A percentile compares a stretch with the other conserved stretches of the same genome.
Evolutionary conservation across 2,888 invertebrate genomes (phyloP).

Genomic region (Aleiodes alternator): DNA sequence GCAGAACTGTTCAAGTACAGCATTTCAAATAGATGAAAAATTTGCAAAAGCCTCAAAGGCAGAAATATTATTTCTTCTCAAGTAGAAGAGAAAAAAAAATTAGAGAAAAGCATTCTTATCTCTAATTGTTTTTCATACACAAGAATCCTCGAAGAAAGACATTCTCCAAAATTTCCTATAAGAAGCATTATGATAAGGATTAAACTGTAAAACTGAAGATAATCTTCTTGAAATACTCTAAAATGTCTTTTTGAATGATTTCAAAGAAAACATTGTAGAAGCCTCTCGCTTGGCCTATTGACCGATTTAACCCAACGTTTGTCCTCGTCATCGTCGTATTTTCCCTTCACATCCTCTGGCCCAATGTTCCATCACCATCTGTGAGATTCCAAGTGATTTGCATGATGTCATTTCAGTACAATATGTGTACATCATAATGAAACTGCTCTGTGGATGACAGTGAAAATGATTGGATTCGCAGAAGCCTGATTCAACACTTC

Average conservation of each 20-base stretch:
- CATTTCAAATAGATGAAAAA: conserved; percentile 21
- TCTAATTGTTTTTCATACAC: too few relatives aligned
- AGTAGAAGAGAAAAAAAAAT: neutral
- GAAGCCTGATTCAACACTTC: conserved; percentile 13
- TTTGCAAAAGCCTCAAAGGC: conserved; percentile 17
- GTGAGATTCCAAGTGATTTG: conserved; percentile 25
- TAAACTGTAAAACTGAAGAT: neutral
- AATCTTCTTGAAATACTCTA: neutral
- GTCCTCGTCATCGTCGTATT: conserved; percentile 12
- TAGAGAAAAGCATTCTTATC: too few relatives aligned
- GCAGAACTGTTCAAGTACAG: neutral
- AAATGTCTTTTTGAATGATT: conserved; percentile 9
- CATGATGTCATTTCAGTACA: conserved; percentile 23
- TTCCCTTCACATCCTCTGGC: neutral
- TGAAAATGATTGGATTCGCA: conserved; percentile 1
- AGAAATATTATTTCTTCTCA: neutral
- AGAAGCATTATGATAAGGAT: neutral
- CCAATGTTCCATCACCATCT: conserved; percentile 13
- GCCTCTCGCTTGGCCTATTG: conserved; percentile 19
- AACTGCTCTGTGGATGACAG: neutral
- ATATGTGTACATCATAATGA: conserved; percentile 2
- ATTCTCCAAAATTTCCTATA: too few relatives aligned
- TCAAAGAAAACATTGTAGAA: conserved; percentile 10
- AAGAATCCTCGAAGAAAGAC: too few relatives aligned
- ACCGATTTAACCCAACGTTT: conserved; percentile 32